Conservation (phyloP, 2,888 invertebrate genomes). For the Mayetiola destructor region DNA sequence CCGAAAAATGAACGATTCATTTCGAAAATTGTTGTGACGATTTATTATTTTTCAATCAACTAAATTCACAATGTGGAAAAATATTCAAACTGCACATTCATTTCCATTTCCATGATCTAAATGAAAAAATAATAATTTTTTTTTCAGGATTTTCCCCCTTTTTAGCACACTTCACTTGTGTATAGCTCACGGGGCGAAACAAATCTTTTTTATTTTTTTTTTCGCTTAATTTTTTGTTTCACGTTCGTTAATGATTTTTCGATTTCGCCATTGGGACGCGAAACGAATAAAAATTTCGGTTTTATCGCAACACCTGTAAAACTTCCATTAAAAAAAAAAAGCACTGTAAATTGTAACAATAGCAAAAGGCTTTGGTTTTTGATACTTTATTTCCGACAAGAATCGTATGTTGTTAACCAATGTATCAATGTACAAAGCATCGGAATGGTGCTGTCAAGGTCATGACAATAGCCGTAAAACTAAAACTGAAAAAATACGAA, state of each 20-base stretch:
- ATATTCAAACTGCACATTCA: neutral
- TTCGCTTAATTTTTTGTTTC: too few species aligned
- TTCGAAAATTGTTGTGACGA: too few species aligned
- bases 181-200: too few species aligned
- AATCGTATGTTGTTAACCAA: too few species aligned
- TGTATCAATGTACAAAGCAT: constrained; percentile 5
- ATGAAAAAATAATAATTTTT: neutral
- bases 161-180: too few species aligned
- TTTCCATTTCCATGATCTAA: neutral
- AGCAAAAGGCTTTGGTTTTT: constrained; percentile 13
- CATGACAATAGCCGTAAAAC: constrained; percentile 12
- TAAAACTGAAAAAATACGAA: constrained; percentile 13
- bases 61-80: neutral
- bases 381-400: neutral
- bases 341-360: constrained; percentile 8
- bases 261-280: too few species aligned
- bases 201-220: too few species aligned
- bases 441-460: constrained; percentile 13
- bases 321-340: constrained; percentile 11
- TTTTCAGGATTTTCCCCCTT: too few species aligned
- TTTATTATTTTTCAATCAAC: neutral
- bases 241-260: too few species aligned
- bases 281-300: too few species aligned
- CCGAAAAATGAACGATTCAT: neutral
- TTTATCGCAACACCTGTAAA: constrained; percentile 6